Base-by-base conservation (phyloP, 2,113 vertebrate genomes). In the Numenius arquata region DNA sequence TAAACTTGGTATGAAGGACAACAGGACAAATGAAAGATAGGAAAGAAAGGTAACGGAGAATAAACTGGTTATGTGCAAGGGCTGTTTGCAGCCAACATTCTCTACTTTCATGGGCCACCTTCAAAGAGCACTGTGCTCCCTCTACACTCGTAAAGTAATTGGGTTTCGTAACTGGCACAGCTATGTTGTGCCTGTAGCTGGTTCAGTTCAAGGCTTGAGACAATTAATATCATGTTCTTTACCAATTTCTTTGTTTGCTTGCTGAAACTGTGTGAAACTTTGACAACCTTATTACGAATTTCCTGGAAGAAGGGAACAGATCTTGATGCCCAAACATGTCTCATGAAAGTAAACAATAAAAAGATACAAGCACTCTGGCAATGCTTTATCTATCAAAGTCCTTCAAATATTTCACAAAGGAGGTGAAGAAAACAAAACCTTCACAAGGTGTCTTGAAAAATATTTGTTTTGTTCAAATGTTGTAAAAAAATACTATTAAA, bases 151-250 rank as follows among this genome's bases (percentile, higher is more conserved):
- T 45, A 41, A 8, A n/a, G 19, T 30, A 72, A 4, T 2, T 11
- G 2, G 9, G 15, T 5, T 63, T 52, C 12, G 1, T 9, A 29
- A 5, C 34, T 41, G 43, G 13, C 36, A 68, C 0, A 27, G 47
- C 29, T 66, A 21, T 7, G 13, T 13, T 67, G 22, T 5, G 15
- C 22, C 52, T 48, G 9, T 2, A 17, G 13, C 19, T 52, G 27
- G 23, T 34, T 30, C 45, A n/a, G 58, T 52, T 70, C 73, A 58
- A n/a, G 36, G 53, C 40, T 91, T 73, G 32, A 82, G 19, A 55
- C 26, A 62, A 53, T 36, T 26, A 82, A 19, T 62, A 25, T 27
- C 32, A 45, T 45, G 62, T 36, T 48, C 52, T 58, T 75, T 18
- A 50, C 10, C 48, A 30, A 38, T 61, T 36, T 55, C 5, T 61